A percentile compares a stretch with the other conserved stretches of the same genome.
These are phyloP conservation scores for Dendrocincla tyrannina DNA, from an alignment of 2,797 vertebrate species.

Conservation along the genomic window DNA sequence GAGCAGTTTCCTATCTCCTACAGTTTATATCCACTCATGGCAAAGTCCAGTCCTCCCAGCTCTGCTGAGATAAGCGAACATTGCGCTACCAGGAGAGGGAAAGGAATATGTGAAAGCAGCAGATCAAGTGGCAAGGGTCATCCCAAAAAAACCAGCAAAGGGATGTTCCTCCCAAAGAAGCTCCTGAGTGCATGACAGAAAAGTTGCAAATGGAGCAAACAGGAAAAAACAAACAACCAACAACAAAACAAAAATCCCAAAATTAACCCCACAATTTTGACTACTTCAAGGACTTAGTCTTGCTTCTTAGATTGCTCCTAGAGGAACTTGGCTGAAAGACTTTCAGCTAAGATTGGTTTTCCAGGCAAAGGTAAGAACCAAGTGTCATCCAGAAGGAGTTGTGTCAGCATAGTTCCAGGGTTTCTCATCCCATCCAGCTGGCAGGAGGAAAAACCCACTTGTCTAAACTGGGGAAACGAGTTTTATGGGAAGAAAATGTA, in stretches of 20 bases:
- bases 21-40: not conserved
- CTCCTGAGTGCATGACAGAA: not conserved
- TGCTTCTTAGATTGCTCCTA: not conserved
- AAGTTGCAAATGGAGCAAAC: not conserved
- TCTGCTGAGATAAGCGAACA: fast-evolving
- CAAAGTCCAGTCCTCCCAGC: not conserved
- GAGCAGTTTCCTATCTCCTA: not conserved
- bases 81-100: not conserved
- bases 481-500: constrained; percentile 74
- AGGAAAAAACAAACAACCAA: not conserved
- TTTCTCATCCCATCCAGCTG: constrained; percentile 54
- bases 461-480: constrained; percentile 55
- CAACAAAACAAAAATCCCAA: not conserved
- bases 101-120: not conserved
- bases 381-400: not conserved
- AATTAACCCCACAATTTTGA: not conserved
- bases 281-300: not conserved
- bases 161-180: not conserved
- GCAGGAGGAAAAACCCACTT: constrained; percentile 65
- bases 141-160: not conserved
- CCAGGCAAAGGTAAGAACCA: not conserved
- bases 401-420: constrained; percentile 38
- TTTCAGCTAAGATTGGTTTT: not conserved
- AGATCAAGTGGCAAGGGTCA: not conserved
- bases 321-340: not conserved